Conservation (phyloP, 1,140 invertebrate species). For the Nautilus pompilius region DNA sequence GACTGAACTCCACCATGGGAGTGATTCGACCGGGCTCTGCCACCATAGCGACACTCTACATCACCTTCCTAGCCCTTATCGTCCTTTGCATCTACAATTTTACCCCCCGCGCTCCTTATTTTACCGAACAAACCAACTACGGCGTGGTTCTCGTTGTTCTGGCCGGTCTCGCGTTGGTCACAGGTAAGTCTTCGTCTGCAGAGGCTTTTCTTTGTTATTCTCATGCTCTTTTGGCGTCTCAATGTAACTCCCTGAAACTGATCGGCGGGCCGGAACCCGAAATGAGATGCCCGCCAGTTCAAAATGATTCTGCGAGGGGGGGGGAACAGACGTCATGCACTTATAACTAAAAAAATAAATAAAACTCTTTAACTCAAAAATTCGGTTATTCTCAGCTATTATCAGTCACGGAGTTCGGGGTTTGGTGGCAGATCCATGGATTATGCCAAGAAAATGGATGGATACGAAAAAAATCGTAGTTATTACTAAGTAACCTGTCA, state of each 20-base stretch:
- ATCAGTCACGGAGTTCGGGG: no score
- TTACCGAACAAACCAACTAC: slow-evolving; percentile 18
- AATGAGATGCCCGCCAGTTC: background rate
- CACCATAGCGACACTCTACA: slow-evolving; percentile 18
- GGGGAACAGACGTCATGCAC: no score
- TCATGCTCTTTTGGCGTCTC: background rate
- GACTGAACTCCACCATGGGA: slow-evolving; percentile 11
- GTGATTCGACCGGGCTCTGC: slow-evolving; percentile 14
- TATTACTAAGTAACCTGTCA: no score
- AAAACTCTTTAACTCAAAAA: no score
- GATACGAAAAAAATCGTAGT: no score
- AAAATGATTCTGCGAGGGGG: no score
- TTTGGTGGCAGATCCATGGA: no score
- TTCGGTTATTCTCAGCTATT: no score
- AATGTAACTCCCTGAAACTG: background rate
- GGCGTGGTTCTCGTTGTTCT: slow-evolving; percentile 13
- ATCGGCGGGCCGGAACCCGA: background rate
- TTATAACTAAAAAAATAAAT: no score
- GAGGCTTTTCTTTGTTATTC: background rate
- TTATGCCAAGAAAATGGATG: no score
- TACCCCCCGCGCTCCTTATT: slow-evolving; percentile 10
- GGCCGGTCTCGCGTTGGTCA: background rate
- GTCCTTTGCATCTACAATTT: slow-evolving; percentile 25
- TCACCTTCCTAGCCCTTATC: slow-evolving; percentile 16
- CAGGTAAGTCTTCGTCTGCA: background rate